Evolutionary conservation across 1,140 invertebrate species (phyloP).

Genomic region (Lasioglossum baleicum): DNA sequence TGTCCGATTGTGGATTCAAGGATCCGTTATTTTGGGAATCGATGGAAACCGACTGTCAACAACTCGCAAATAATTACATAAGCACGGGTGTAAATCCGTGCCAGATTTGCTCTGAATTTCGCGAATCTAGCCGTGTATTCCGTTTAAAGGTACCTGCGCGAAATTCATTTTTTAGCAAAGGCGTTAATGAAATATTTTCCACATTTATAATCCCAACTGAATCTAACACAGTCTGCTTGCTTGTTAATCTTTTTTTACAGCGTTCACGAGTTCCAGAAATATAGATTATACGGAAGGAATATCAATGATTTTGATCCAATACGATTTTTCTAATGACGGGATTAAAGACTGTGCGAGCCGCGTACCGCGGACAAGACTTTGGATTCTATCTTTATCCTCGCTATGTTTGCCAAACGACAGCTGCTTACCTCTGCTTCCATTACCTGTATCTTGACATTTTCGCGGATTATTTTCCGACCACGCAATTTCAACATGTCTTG

Average conservation of each 20-base stretch:
- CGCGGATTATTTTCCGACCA: slow-evolving; percentile 45
- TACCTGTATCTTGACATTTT: slow-evolving; percentile 52
- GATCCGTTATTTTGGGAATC: slow-evolving; percentile 65
- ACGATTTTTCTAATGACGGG: slow-evolving; percentile 23
- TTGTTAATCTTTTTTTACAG: neutral
- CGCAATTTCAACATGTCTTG: slow-evolving; percentile 30
- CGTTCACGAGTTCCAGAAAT: neutral
- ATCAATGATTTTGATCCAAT: neutral
- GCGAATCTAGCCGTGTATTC: slow-evolving; percentile 21
- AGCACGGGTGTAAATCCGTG: slow-evolving; percentile 54
- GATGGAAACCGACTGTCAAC: slow-evolving; percentile 61
- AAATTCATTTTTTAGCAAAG: neutral
- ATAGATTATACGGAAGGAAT: neutral
- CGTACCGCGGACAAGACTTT: slow-evolving; percentile 51
- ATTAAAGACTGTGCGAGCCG: slow-evolving; percentile 52
- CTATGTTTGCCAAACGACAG: slow-evolving; percentile 65
- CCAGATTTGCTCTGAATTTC: slow-evolving; percentile 49
- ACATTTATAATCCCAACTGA: too few relatives aligned
- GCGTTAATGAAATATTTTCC: too few relatives aligned
- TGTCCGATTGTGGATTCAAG: slow-evolving; percentile 51
- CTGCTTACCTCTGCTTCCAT: slow-evolving; percentile 61
- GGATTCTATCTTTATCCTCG: slow-evolving; percentile 67
- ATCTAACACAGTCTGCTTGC: too few relatives aligned
- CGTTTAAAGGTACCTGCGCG: neutral
- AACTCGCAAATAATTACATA: slow-evolving; percentile 60